phyloP scores from a whole-genome alignment of 2,888 invertebrate species.

The Sacculina carcini region DNA sequence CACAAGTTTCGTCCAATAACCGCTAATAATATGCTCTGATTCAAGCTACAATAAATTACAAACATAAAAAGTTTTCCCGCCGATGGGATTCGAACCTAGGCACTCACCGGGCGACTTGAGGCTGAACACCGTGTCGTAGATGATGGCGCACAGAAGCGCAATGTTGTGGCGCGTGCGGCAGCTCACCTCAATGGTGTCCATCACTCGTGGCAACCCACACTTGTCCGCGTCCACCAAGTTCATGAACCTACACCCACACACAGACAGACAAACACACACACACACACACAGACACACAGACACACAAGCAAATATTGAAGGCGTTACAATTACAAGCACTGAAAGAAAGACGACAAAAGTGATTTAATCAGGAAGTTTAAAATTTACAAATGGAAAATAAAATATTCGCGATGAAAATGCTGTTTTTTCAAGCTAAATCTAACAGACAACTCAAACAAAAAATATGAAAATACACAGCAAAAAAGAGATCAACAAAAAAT shows the following conservation, averaged over 20 bases:
- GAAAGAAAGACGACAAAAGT: neutral
- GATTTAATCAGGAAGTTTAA: neutral
- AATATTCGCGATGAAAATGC: too few relatives aligned
- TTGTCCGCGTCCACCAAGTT: conserved; percentile 87
- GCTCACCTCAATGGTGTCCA: conserved; percentile 75
- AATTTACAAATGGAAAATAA: neutral
- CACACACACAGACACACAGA: neutral
- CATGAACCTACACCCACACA: conserved; percentile 49
- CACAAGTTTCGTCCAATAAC: too few relatives aligned
- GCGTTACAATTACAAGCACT: too few relatives aligned
- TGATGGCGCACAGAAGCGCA: conserved; percentile 58
- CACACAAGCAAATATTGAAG: neutral
- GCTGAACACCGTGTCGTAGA: conserved; percentile 79
- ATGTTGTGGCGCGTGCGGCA: conserved; percentile 72
- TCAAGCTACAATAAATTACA: too few relatives aligned
- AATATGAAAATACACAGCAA: too few relatives aligned
- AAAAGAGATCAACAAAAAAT: too few relatives aligned
- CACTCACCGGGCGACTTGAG: conserved; percentile 51
- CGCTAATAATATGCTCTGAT: too few relatives aligned
- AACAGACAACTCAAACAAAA: too few relatives aligned
- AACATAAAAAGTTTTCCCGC: too few relatives aligned
- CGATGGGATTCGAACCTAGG: neutral
- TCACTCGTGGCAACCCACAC: conserved; percentile 68
- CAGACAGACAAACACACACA: too few relatives aligned
- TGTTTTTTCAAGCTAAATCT: too few relatives aligned